Evolutionary conservation across 2,888 invertebrate species (phyloP).

Genomic region (Erpobdella octoculata): DNA sequence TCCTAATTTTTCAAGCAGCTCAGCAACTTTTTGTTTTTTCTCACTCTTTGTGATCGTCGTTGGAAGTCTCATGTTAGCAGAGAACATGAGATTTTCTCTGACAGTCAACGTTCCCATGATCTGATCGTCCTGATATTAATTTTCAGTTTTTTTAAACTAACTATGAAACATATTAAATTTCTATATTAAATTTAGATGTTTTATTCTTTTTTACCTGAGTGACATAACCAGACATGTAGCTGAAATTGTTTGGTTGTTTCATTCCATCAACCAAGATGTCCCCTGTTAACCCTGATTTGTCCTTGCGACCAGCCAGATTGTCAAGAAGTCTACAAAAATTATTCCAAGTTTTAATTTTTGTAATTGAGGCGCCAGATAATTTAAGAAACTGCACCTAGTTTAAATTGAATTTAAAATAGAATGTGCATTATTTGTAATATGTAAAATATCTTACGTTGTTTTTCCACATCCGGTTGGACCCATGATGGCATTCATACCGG

Average conservation of each 20-base stretch:
- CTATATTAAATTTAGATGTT: too few species aligned
- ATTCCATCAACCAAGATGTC: conserved; percentile 47
- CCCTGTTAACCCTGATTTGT: conserved; percentile 38
- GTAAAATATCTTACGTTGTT: conserved; percentile 45
- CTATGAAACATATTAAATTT: too few species aligned
- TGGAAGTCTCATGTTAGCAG: conserved; percentile 49
- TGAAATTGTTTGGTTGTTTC: conserved; percentile 49
- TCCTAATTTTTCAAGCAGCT: conserved; percentile 48
- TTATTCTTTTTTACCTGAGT: conserved; percentile 39
- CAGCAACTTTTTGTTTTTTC: conserved; percentile 42
- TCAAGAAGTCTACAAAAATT: conserved; percentile 38
- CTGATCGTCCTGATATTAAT: conserved; percentile 47
- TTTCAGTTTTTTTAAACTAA: too few species aligned
- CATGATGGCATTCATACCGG: conserved; percentile 51
- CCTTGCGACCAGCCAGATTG: conserved; percentile 38
- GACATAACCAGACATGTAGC: conserved; percentile 52
- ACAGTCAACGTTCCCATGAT: conserved; percentile 52
- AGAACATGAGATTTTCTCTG: conserved; percentile 50
- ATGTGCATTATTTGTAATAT: neutral
- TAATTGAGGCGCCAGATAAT: too few species aligned
- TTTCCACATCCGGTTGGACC: conserved; percentile 53
- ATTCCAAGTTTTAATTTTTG: too few species aligned
- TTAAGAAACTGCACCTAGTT: too few species aligned
- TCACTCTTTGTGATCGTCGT: conserved; percentile 37
- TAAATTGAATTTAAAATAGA: too few species aligned